Conservation (phyloP, 2,797 vertebrate genomes). For the Microctenopoma steveboyesi region DNA sequence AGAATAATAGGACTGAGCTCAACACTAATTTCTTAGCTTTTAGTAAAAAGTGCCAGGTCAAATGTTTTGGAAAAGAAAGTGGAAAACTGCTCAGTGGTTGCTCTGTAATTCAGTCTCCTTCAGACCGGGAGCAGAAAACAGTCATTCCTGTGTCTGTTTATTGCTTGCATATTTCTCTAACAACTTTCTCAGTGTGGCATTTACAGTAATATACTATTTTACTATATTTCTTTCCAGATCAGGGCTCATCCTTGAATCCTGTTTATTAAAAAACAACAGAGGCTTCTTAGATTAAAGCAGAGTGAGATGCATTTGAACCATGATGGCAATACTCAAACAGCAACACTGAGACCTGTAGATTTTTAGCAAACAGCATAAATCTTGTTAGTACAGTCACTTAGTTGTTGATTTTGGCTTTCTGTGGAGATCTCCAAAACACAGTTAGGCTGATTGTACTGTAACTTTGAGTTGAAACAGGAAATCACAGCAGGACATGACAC, state of each 20-base stretch:
- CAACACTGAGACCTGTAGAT: too few species aligned
- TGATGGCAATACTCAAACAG: too few species aligned
- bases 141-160: conserved; percentile 13
- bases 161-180: background rate
- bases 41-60: background rate
- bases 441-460: background rate
- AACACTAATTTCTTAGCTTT: background rate
- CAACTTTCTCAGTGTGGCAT: background rate
- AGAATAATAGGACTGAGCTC: background rate
- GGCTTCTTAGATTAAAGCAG: too few species aligned
- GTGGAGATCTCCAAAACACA: background rate
- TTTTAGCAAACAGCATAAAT: too few species aligned
- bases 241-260: conserved; percentile 9
- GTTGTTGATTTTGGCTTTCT: background rate
- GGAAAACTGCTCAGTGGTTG: conserved; percentile 42
- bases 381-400: background rate
- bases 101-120: conserved; percentile 3
- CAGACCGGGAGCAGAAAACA: conserved; percentile 23
- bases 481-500: conserved; percentile 5
- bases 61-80: conserved; percentile 19
- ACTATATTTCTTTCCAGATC: background rate
- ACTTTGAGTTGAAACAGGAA: conserved; percentile 13
- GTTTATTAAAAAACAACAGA: background rate
- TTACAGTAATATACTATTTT: too few species aligned
- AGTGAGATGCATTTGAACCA: too few species aligned